These are phyloP conservation scores for Nyctereutes procyonoides DNA, from an alignment of 2,113 vertebrate genomes.

Conservation along the genomic window DNA sequence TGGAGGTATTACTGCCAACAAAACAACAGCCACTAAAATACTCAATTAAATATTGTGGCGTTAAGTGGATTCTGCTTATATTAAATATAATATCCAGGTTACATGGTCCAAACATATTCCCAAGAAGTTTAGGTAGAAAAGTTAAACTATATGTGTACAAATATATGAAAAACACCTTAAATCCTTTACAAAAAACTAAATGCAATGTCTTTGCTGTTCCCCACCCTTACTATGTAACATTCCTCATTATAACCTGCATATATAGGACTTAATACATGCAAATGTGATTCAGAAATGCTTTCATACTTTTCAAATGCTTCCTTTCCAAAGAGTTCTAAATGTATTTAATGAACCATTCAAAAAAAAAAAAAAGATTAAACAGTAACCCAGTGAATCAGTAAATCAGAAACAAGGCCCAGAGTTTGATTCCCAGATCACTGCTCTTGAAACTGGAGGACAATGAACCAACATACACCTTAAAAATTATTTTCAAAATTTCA, in stretches of 20 bases:
- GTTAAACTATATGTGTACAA: slow-evolving; percentile 36
- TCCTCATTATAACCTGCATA: background rate
- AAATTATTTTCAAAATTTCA: slow-evolving; percentile 49
- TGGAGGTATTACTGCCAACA: background rate
- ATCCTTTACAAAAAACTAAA: background rate
- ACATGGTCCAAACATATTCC: background rate
- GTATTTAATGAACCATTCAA: background rate
- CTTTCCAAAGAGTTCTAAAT: slow-evolving; percentile 48
- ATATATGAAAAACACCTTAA: slow-evolving; percentile 24
- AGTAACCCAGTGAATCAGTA: background rate
- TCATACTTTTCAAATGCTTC: slow-evolving; percentile 21
- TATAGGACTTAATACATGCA: background rate
- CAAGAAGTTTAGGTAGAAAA: slow-evolving; percentile 33
- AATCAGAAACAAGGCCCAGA: background rate
- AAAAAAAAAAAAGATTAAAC: background rate
- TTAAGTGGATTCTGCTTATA: background rate
- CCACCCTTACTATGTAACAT: background rate
- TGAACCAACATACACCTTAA: background rate
- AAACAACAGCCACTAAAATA: slow-evolving; percentile 12
- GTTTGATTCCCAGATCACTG: background rate
- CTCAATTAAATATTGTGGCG: background rate
- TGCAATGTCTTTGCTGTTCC: background rate
- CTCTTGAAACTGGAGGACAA: background rate
- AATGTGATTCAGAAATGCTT: slow-evolving; percentile 11
- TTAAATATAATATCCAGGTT: background rate